A percentile compares a stretch with the other conserved stretches of the same genome.
Evolutionary conservation across 2,797 vertebrate species (phyloP).

Genomic region (Acanthiza pusilla): DNA sequence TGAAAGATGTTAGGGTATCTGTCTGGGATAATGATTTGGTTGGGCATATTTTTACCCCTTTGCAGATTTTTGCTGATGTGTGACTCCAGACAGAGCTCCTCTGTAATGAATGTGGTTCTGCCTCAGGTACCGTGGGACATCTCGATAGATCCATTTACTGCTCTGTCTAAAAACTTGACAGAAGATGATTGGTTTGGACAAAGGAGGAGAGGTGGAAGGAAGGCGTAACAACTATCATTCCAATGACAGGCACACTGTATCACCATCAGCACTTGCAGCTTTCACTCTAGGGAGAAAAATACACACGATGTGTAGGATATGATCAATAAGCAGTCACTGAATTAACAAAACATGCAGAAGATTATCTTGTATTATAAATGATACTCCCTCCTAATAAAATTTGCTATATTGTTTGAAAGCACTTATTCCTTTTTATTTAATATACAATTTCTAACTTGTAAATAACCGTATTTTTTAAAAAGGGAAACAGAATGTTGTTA

Average conservation of each 20-base stretch:
- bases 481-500: background rate
- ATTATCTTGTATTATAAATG: background rate
- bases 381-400: background rate
- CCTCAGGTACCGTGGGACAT: background rate
- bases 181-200: background rate
- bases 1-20: background rate
- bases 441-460: background rate
- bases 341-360: background rate
- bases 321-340: background rate
- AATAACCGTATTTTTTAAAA: background rate
- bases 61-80: background rate
- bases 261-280: background rate
- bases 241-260: background rate
- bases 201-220: background rate
- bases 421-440: background rate
- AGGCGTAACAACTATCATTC: background rate
- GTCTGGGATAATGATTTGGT: background rate
- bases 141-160: background rate
- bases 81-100: background rate
- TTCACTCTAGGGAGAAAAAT: background rate
- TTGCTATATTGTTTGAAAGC: background rate
- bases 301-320: accelerated
- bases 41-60: background rate
- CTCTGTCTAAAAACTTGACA: background rate
- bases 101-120: background rate